Evolutionary conservation across 1,140 invertebrate species (phyloP).

Genomic region (Wiebesia pumilae): DNA sequence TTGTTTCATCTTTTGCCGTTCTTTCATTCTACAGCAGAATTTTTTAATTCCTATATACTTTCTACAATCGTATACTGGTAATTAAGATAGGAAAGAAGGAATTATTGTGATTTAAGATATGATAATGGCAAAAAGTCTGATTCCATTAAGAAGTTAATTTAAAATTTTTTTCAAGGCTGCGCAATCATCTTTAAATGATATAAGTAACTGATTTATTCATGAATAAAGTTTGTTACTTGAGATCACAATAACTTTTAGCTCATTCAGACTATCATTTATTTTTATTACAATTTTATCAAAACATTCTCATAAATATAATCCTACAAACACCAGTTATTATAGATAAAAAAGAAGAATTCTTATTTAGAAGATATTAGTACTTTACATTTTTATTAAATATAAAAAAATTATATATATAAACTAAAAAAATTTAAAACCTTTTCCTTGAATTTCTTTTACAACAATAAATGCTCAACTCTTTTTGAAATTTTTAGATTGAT

Average conservation of each 20-base stretch:
- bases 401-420: too few species aligned
- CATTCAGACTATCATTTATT: neutral
- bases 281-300: neutral
- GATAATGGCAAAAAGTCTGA: neutral
- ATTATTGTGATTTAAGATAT: slow-evolving; percentile 38
- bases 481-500: too few species aligned
- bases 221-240: neutral
- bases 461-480: too few species aligned
- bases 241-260: neutral
- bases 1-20: neutral
- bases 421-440: too few species aligned
- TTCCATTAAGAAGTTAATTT: slow-evolving; percentile 11
- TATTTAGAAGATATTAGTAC: too few species aligned
- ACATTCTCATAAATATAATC: too few species aligned
- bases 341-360: too few species aligned
- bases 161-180: neutral
- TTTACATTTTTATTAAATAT: too few species aligned
- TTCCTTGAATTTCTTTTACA: too few species aligned
- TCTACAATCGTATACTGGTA: slow-evolving; percentile 12
- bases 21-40: neutral
- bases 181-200: neutral
- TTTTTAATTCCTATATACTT: slow-evolving; percentile 26
- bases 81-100: slow-evolving; percentile 46
- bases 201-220: neutral
- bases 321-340: too few species aligned